Conservation (phyloP, 2,888 invertebrate genomes). For the Ceramica pisi region DNA sequence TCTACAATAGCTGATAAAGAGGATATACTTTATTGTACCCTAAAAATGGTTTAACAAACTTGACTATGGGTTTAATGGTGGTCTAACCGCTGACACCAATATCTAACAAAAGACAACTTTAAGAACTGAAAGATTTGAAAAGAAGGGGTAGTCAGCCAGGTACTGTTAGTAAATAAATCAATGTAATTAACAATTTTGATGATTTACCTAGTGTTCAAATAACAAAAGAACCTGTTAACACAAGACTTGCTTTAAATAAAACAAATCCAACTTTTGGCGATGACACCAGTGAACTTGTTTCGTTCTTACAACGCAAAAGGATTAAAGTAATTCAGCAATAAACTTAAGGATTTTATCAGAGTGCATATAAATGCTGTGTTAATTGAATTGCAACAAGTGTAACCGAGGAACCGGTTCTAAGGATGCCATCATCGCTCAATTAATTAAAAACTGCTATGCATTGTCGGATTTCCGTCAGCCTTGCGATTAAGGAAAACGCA, state of each 20-base stretch:
- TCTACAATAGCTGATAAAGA: no score
- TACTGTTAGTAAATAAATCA: no score
- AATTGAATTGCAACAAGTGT: constrained; percentile 37
- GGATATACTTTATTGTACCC: no score
- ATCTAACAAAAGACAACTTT: no score
- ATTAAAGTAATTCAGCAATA: constrained; percentile 13
- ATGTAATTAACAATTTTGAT: no score
- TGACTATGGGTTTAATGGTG: no score
- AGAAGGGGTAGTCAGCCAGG: no score
- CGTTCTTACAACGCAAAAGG: not conserved
- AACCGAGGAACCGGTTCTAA: constrained; percentile 50
- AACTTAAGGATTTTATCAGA: constrained; percentile 32
- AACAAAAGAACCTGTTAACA: not conserved
- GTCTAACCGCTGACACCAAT: no score
- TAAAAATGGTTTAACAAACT: no score
- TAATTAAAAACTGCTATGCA: constrained; percentile 40
- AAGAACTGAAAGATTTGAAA: no score
- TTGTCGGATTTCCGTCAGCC: constrained; percentile 39
- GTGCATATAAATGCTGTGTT: constrained; percentile 46
- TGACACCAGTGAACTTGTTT: not conserved
- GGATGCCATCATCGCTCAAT: constrained; percentile 57
- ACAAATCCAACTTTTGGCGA: not conserved
- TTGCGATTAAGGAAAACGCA: constrained; percentile 22
- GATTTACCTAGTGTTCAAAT: no score
- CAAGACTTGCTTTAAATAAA: not conserved